Base-by-base conservation (phyloP, 2,797 vertebrate species). In the Pseudopleuronectes americanus region DNA sequence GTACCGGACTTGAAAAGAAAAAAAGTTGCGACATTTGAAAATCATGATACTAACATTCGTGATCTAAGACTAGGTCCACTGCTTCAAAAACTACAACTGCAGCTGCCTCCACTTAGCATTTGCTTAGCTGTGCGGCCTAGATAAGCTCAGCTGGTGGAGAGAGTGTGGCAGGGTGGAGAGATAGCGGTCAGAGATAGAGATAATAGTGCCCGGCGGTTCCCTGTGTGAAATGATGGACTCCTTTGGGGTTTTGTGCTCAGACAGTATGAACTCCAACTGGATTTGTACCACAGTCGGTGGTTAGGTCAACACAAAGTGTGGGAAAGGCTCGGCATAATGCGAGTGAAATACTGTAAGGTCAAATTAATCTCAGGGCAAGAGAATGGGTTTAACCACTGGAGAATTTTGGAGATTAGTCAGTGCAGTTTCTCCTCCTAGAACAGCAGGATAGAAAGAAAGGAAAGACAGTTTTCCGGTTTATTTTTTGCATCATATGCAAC, bases 201-300 rank as follows among this genome's bases (percentile, higher is more conserved):
- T 87, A 88, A 92, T 84, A 63, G 69, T 49, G 70, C 58, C 77
- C 17, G 64, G 43, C 36, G 10, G 78, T 81, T 86, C 60, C 31
- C 70, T 84, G 77, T 82, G 76, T 75, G 71, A 88, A 86, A 90
- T 76, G 73, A 90, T 73, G 69, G 61, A 73, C 51, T 86, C 81
- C 77, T 82, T 51, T 68, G 76, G 88, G 87, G 60, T 59, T 84
- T 89, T 80, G 68, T 45, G 38, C 1, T 1, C 54, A 69, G 77
- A 81, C 54, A 60, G 54, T 79, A 76, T 79, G 68, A 69, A 62
- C 68, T 71, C 64, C 81, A 63, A 79, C 57, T 74, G 61, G 68
- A 66, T 88, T 84, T 84, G 62, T 59, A 84, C 69, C 63, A 74
- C 28, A 74, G 79, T 70, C 60, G 36, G 52, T 36, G 56, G 64